A percentile compares a stretch with the other conserved stretches of the same genome.
phyloP scores from a whole-genome alignment of 1,140 invertebrate species.

The Drosophila bocqueti region DNA sequence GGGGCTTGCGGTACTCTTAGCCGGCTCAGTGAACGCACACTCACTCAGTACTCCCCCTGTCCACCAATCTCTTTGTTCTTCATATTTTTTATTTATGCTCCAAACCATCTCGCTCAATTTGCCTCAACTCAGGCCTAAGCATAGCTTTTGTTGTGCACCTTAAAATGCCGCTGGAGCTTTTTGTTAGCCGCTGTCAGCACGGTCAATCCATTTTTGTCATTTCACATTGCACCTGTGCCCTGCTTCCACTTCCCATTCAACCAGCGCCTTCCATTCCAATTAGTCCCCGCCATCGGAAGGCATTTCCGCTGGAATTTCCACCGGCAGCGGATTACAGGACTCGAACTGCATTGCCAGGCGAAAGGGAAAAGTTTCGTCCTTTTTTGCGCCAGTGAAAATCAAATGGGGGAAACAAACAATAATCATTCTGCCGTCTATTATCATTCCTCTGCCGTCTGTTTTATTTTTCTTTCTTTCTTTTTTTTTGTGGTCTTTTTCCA shows the following conservation, averaged over 20 bases:
- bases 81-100: constrained; percentile 1
- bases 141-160: constrained; percentile 14
- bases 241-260: background rate
- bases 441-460: constrained; percentile 17
- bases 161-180: constrained; percentile 12
- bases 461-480: constrained; percentile 21
- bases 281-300: constrained; percentile 62
- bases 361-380: constrained; percentile 64
- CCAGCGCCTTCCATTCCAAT: constrained; percentile 46
- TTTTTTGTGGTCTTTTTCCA: constrained; percentile 22
- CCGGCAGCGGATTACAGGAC: constrained; percentile 5
- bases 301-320: constrained; percentile 69
- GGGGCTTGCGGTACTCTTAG: constrained; percentile 64
- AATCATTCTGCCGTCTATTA: constrained; percentile 51
- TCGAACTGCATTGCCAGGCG: constrained; percentile 29
- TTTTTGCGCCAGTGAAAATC: constrained; percentile 37
- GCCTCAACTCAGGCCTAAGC: constrained; percentile 23
- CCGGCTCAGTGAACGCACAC: constrained; percentile 55
- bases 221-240: constrained; percentile 64
- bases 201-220: constrained; percentile 60
- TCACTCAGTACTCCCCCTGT: background rate
- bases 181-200: constrained; percentile 7
- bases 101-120: constrained; percentile 56
- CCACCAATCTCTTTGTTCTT: background rate
- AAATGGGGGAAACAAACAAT: constrained; percentile 51